Evolutionary conservation across 2,113 vertebrate species (phyloP).

Genomic region (Hemicordylus capensis): DNA sequence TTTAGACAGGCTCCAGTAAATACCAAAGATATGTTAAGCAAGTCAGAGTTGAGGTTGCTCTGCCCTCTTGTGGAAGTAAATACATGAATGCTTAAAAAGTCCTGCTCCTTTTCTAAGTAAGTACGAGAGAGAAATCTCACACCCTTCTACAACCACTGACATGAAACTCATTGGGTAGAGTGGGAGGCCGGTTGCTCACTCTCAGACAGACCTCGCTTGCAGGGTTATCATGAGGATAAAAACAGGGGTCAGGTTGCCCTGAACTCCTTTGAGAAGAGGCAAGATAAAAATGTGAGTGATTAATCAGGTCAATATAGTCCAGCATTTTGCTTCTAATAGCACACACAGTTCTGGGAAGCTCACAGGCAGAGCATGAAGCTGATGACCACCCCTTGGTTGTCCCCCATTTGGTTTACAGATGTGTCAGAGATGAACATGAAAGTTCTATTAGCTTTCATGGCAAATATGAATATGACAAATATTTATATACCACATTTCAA

Average conservation of each 20-base stretch:
- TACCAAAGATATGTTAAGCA: background rate
- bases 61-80: slow-evolving; percentile 7
- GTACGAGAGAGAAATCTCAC: background rate
- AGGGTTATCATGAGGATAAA: background rate
- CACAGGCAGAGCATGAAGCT: too few species aligned
- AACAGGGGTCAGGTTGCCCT: background rate
- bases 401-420: too few species aligned
- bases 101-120: too few species aligned
- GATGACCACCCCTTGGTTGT: background rate
- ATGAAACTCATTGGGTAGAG: background rate
- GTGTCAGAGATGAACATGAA: too few species aligned
- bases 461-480: too few species aligned
- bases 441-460: too few species aligned
- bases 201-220: background rate
- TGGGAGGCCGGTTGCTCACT: background rate
- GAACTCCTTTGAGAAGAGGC: background rate
- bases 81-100: too few species aligned
- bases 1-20: background rate
- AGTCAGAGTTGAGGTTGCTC: background rate
- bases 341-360: background rate
- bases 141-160: background rate
- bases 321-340: background rate
- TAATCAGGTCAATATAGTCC: background rate
- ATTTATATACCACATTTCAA: too few species aligned
- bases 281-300: background rate